A percentile compares a stretch with the other conserved stretches of the same genome.
Conservation (phyloP, 2,113 vertebrate genomes). For the Gulo gulo region DNA sequence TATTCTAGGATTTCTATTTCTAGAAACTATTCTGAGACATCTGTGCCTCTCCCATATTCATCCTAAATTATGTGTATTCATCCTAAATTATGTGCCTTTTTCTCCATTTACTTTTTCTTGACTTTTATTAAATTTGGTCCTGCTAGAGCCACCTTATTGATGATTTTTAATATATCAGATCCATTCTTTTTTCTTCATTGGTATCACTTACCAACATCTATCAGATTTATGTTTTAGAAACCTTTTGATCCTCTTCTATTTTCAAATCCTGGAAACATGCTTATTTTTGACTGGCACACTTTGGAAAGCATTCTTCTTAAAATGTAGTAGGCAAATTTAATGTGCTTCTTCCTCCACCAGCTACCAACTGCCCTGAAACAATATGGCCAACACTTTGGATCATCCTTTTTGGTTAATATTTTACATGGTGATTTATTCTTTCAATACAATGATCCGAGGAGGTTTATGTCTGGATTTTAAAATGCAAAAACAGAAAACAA, state of each 20-base stretch:
- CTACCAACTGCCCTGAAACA: neutral
- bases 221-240: neutral
- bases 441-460: neutral
- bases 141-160: neutral
- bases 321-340: neutral
- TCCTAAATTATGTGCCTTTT: constrained; percentile 38
- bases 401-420: neutral
- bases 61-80: constrained; percentile 47
- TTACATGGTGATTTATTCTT: neutral
- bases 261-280: neutral
- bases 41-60: constrained; percentile 60
- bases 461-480: neutral
- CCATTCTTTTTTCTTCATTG: neutral
- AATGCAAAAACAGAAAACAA: neutral
- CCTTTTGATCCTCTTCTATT: neutral
- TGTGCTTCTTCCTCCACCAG: neutral
- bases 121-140: neutral
- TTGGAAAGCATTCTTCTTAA: neutral
- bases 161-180: neutral
- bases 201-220: neutral
- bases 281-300: neutral
- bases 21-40: constrained; percentile 65
- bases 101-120: neutral
- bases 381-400: neutral
- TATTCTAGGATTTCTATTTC: constrained; percentile 66